Percentiles rank a stretch among this genome's conserved stretches.
These are phyloP conservation scores for Pilophorus perplexus DNA, from an alignment of 2,888 invertebrate genomes.

Conservation along the genomic window DNA sequence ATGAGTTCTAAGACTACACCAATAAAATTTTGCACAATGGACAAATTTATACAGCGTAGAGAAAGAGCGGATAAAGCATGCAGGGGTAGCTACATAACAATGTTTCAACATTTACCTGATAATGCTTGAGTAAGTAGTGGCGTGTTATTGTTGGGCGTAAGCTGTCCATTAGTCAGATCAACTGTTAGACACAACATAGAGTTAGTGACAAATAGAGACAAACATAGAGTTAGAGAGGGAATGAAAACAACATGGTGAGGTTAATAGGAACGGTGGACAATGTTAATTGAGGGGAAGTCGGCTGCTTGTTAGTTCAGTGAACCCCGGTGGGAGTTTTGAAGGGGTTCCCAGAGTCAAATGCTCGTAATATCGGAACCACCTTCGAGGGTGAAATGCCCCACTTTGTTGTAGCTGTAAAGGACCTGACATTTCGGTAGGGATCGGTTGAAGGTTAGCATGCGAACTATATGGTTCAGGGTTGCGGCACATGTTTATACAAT, in stretches of 20 bases:
- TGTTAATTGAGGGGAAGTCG: constrained; percentile 1
- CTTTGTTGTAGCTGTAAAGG: background rate
- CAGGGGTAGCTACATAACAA: no score
- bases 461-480: no score
- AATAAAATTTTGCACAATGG: no score
- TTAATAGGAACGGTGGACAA: constrained; percentile 1
- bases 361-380: no score
- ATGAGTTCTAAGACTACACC: no score
- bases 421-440: background rate
- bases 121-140: constrained; percentile 92
- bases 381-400: no score
- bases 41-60: no score
- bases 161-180: constrained; percentile 93
- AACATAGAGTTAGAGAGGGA: constrained; percentile 26
- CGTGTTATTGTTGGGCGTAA: constrained; percentile 94
- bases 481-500: no score
- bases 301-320: constrained; percentile 29
- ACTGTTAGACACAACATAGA: constrained; percentile 58
- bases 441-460: background rate
- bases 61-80: no score
- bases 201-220: constrained; percentile 26
- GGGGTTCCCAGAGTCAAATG: no score
- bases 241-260: no score
- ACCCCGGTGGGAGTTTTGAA: no score
- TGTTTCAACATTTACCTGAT: constrained; percentile 69